Conservation (phyloP, 2,113 vertebrate genomes). For the Psettodes erumei region DNA sequence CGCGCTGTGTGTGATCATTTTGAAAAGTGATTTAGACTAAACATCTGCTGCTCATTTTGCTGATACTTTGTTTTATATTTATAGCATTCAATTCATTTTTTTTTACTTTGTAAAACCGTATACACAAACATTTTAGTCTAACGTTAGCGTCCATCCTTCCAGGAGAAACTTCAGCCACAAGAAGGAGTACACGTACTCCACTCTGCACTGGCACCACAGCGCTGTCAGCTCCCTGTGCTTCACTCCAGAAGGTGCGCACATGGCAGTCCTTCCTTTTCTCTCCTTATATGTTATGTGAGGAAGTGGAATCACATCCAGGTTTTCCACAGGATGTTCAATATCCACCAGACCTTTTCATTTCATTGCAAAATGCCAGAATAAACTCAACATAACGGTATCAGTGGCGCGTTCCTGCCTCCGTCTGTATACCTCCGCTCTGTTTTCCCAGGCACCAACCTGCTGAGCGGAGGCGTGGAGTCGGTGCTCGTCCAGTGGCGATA, state of each 20-base stretch:
- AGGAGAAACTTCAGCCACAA: conserved; percentile 94
- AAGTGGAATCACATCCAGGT: neutral
- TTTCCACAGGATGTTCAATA: neutral
- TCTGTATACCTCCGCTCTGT: neutral
- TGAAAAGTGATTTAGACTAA: neutral
- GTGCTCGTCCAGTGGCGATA: conserved; percentile 94
- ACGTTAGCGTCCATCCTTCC: neutral
- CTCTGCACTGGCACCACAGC: conserved; percentile 92
- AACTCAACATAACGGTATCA: neutral
- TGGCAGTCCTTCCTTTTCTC: neutral
- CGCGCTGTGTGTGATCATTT: neutral
- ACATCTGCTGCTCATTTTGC: neutral
- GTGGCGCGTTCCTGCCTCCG: neutral
- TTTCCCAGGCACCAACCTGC: conserved; percentile 86
- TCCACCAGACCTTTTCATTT: neutral
- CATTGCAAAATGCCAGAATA: neutral
- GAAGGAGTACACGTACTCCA: conserved; percentile 90
- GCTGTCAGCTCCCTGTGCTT: conserved; percentile 89
- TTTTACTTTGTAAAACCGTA: neutral
- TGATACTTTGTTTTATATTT: neutral
- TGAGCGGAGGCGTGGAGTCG: conserved; percentile 93
- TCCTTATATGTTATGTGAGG: neutral
- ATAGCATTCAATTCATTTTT: neutral
- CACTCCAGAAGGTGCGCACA: conserved; percentile 88
- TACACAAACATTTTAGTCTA: neutral